These are phyloP conservation scores for Spheniscus mendiculus DNA, from an alignment of 2,113 vertebrate species.

Conservation along the genomic window DNA sequence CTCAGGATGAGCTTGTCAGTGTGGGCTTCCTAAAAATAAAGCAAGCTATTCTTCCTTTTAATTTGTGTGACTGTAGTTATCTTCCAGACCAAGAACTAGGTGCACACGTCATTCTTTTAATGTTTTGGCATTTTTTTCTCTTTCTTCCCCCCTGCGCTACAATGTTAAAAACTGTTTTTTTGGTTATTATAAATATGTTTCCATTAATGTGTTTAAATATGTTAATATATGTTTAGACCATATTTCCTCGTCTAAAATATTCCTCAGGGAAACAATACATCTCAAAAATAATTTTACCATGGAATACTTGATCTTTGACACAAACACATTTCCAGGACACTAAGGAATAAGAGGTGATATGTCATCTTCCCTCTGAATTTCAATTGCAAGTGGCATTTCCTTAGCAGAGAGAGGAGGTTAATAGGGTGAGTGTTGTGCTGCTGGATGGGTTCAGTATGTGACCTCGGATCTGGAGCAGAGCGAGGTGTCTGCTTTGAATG, in stretches of 20 bases:
- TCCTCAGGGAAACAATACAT: neutral
- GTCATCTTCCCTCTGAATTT: neutral
- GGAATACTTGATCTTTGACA: neutral
- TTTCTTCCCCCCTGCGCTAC: fast-evolving
- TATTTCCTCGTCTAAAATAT: neutral
- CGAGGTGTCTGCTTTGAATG: neutral
- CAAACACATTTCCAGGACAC: neutral
- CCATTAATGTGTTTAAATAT: neutral
- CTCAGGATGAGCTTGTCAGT: neutral
- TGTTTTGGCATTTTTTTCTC: neutral
- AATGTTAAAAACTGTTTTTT: fast-evolving
- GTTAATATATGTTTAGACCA: too few relatives aligned
- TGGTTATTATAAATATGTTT: neutral
- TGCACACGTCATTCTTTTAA: fast-evolving
- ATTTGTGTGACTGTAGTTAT: neutral
- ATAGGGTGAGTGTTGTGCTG: neutral
- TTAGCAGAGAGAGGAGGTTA: neutral
- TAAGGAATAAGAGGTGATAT: neutral
- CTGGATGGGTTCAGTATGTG: neutral
- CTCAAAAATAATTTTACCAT: neutral
- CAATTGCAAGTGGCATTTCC: neutral
- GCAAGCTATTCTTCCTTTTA: neutral
- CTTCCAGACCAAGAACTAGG: neutral
- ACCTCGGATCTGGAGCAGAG: neutral
- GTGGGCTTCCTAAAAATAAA: neutral